Base-by-base conservation (phyloP, 2,888 invertebrate genomes). In the Aquatica leii region DNA sequence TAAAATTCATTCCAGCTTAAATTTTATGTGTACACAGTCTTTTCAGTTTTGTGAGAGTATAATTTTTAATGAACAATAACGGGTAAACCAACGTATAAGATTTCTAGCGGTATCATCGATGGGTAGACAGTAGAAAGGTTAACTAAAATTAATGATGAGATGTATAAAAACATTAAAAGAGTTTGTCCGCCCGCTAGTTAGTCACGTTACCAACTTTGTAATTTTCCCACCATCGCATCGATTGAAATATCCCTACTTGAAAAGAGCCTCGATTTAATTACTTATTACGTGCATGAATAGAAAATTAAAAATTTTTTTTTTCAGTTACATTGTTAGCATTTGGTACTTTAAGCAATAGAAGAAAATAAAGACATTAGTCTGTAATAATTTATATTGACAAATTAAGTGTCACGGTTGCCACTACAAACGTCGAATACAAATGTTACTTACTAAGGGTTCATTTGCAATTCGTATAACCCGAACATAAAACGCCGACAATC, bases 301-400 rank as follows among this genome's bases (percentile, higher is more conserved):
- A 37, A 5, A 37, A 11, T 37, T 37, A 37, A 12, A 12, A 12
- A 6, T 8, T 12, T 41, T 15, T 15, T 14, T 15, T 15, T 43
- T 9, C 12, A 18, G 14, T 5, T n/a, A n/a, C n/a, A n/a, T n/a
- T n/a, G n/a, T n/a, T n/a, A n/a, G n/a, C n/a, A n/a, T n/a, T n/a
- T 18, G 18, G 17, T 18, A 9, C 3, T 20, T 46, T 18, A 46
- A 20, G 20, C 11, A 11, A 17, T 46, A 8, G 18, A 15, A 11
- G 18, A 14, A 46, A 74, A 79, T 79, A 76, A 75, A 79, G 79
- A 77, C 78, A 75, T 78, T 72, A 75, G 68, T 65, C 73, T 70
- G 72, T 74, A 76, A 77, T 80, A 78, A 79, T 76, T 81, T 79
- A 78, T 78, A 75, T 77, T 80, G 80, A 81, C 80, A 81, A 80